Base-by-base conservation (phyloP, 2,113 vertebrate genomes). In the Pogonocichla stellata region DNA sequence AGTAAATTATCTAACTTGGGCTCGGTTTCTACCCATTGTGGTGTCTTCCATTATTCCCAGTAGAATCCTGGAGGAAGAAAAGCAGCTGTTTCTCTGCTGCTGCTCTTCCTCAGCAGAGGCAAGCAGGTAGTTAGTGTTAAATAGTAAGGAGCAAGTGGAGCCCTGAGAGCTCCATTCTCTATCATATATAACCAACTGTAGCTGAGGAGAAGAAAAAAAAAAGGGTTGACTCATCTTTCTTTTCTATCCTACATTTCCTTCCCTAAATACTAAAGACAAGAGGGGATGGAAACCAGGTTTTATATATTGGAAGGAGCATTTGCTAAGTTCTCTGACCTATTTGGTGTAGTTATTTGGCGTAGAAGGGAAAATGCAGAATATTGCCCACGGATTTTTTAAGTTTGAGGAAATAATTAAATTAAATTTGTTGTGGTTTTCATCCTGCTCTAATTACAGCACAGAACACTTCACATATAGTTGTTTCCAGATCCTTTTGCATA, bases 371-470 rank as follows among this genome's bases (percentile, higher is more conserved):
- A 69, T 47, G 67, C 47, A 80, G 67, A 83, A 82, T 86, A 34
- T 3, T 13, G 26, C 33, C 38, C 66, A 31, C 17, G 62, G 74
- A 72, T 88, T 94, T 45, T 92, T 90, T 88, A 91, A 88, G 66
- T 87, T 15, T 82, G 78, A 88, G 78, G 54, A 95, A 91, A 70
- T 88, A 58, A 82, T 65, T 88, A 92, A 79, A 92, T 24, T 10
- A 38, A 89, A 80, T 75, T 72, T 90, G 50, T 90, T 80, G 42
- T 89, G 70, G n/a, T 80, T 93, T 93, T 85, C 42, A 66, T 26
- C 20, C 65, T 79, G 36, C 14, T 93, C 8, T 87, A 85, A 86
- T 94, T 95, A 54, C 62, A 91, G 53, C 61, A 79, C n/a, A 87
- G 78, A 92, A 58, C 65, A 51, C 53, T 93, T 95, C 71, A 84